phyloP scores from a whole-genome alignment of 2,113 vertebrate species.

The Zosterops hypoxanthus region DNA sequence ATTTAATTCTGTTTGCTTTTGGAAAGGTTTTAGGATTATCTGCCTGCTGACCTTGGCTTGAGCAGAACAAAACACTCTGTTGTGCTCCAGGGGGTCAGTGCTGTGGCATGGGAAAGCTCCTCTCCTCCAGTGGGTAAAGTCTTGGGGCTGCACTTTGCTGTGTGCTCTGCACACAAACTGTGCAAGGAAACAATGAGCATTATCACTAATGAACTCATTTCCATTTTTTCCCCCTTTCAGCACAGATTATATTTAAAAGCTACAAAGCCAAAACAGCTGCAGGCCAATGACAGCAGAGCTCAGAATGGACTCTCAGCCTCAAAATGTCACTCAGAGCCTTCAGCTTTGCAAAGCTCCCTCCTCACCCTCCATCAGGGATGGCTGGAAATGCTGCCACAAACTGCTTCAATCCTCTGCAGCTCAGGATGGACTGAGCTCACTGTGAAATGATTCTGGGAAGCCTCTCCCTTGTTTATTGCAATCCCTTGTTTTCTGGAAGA shows the following conservation, averaged over 20 bases:
- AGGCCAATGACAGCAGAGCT: neutral
- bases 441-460: slow-evolving; percentile 5
- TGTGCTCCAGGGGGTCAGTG: neutral
- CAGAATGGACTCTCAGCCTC: neutral
- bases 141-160: neutral
- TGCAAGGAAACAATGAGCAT: neutral
- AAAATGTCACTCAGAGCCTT: neutral
- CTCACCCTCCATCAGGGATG: fast-evolving
- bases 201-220: neutral
- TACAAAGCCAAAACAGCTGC: neutral
- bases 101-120: neutral
- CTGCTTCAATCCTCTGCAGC: neutral
- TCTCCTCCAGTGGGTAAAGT: neutral
- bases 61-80: neutral
- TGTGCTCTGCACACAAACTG: neutral
- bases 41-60: neutral
- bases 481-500: neutral
- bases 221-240: neutral
- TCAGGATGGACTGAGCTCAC: neutral
- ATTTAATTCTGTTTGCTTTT: neutral
- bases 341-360: neutral
- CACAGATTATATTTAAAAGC: neutral
- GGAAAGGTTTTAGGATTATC: neutral
- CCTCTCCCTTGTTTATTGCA: slow-evolving; percentile 46
- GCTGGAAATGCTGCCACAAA: neutral